These are phyloP conservation scores for Psittacula echo DNA, from an alignment of 2,797 vertebrate species.

Conservation along the genomic window DNA sequence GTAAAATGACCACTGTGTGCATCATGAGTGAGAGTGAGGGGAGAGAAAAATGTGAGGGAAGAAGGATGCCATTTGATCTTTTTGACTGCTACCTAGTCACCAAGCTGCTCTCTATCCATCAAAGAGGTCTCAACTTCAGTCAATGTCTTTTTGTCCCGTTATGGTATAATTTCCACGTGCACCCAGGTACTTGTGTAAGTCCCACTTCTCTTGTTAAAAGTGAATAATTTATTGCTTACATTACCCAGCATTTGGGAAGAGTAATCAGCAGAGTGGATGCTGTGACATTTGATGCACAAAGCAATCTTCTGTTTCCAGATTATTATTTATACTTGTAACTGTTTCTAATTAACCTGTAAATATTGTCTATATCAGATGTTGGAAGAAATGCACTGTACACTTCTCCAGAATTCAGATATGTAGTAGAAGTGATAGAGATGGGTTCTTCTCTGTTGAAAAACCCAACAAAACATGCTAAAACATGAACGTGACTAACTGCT, in stretches of 20 bases:
- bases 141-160: not conserved
- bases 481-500: not conserved
- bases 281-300: not conserved
- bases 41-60: not conserved
- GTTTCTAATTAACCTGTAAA: not conserved
- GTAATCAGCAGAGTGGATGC: not conserved
- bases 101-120: not conserved
- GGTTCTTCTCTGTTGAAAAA: not conserved
- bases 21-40: not conserved
- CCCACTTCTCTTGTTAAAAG: not conserved
- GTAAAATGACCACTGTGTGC: not conserved
- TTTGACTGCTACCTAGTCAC: not conserved
- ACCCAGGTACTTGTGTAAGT: not conserved
- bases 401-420: not conserved
- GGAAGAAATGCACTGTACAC: not conserved
- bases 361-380: not conserved
- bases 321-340: not conserved
- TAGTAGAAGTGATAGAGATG: fast-evolving
- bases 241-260: not conserved
- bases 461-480: not conserved
- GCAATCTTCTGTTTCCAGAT: not conserved
- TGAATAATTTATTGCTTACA: not conserved
- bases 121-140: not conserved
- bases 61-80: not conserved
- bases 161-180: not conserved